These are phyloP conservation scores for Ecliptopera silaceata DNA, from an alignment of 2,888 invertebrate genomes.

Conservation along the genomic window DNA sequence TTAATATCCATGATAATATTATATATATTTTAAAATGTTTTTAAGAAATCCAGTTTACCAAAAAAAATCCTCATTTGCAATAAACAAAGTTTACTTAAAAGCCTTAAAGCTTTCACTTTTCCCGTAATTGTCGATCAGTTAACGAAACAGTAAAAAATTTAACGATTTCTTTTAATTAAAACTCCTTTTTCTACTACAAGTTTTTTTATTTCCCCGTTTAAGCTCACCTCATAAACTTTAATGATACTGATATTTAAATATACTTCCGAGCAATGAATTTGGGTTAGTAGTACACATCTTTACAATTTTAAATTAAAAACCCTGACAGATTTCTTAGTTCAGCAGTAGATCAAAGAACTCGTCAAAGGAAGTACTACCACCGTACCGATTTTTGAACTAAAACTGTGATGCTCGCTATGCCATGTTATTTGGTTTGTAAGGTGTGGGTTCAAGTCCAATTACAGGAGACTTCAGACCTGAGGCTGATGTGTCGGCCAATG, in stretches of 20 bases:
- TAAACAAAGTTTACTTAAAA: conserved; percentile 13
- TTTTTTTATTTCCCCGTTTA: conserved; percentile 32
- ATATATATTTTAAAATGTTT: no score
- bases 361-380: no score
- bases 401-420: no score
- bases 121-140: conserved; percentile 34
- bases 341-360: no score
- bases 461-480: no score
- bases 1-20: no score
- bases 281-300: neutral
- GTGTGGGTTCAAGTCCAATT: no score
- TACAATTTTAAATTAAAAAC: neutral
- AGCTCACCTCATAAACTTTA: conserved; percentile 31
- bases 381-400: no score
- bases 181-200: conserved; percentile 28
- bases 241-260: conserved; percentile 31
- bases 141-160: conserved; percentile 31
- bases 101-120: conserved; percentile 23
- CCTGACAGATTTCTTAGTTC: no score
- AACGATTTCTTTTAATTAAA: conserved; percentile 35
- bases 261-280: neutral
- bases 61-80: neutral
- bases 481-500: no score
- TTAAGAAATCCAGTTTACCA: no score
- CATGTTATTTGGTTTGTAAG: no score